A percentile compares a stretch with the other conserved stretches of the same genome.
Evolutionary conservation across 2,113 vertebrate species (phyloP).

Genomic region (Equus przewalskii): DNA sequence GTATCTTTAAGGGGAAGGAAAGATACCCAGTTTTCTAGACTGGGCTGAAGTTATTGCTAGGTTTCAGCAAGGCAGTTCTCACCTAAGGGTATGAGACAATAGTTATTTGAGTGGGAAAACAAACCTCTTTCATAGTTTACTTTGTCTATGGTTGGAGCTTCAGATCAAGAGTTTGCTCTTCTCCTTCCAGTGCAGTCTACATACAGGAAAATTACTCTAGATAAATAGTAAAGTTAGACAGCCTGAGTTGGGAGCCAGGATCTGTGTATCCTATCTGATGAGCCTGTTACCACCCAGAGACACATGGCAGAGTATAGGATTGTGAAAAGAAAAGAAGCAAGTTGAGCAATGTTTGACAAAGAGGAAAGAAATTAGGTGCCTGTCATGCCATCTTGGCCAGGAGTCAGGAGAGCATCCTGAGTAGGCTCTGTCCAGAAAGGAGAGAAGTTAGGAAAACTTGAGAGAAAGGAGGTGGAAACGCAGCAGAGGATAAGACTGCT

Average conservation of each 20-base stretch:
- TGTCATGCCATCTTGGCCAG: neutral
- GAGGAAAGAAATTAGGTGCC: neutral
- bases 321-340: conserved; percentile 1
- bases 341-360: conserved; percentile 7
- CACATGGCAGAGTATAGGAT: neutral
- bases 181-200: neutral
- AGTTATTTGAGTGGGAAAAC: neutral
- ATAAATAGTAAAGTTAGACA: neutral
- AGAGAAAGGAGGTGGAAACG: neutral
- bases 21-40: neutral
- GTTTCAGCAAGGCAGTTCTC: neutral
- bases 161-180: neutral
- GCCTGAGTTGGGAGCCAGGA: neutral
- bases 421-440: neutral
- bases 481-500: neutral
- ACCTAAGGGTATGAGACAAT: neutral
- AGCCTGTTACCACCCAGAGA: neutral
- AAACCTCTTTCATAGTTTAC: neutral
- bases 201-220: neutral
- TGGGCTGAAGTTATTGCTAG: neutral
- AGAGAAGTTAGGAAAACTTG: neutral
- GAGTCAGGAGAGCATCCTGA: neutral
- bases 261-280: neutral
- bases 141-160: neutral
- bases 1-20: conserved; percentile 27